Evolutionary conservation across 2,113 vertebrate species (phyloP).

Genomic region (Hippoglossus stenolepis): DNA sequence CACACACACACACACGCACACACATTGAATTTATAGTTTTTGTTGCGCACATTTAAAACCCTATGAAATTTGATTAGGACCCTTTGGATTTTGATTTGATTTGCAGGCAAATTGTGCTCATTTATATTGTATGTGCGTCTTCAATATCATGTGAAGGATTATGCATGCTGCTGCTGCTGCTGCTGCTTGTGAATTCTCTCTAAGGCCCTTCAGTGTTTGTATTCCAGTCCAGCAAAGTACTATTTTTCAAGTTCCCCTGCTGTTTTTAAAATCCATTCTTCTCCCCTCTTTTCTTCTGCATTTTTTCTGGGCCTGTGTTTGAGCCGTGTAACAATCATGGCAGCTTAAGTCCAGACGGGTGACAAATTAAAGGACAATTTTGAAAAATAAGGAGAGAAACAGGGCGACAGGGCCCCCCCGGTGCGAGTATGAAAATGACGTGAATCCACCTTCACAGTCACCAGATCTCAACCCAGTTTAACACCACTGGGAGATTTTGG

Average conservation of each 20-base stretch:
- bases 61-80: conserved; percentile 55
- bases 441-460: neutral
- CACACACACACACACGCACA: conserved; percentile 15
- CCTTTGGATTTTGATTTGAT: conserved; percentile 44
- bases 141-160: conserved; percentile 74
- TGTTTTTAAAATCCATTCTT: conserved; percentile 75
- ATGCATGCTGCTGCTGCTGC: conserved; percentile 59
- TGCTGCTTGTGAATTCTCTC: conserved; percentile 70
- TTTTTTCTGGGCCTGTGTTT: conserved; percentile 27
- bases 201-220: conserved; percentile 62
- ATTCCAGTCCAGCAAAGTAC: conserved; percentile 66
- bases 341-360: conserved; percentile 20
- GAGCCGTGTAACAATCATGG: conserved; percentile 32
- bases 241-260: conserved; percentile 64
- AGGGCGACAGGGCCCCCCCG: neutral
- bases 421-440: neutral
- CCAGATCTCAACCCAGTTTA: neutral
- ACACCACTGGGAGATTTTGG: neutral
- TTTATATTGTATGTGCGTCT: conserved; percentile 62
- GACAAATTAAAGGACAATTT: neutral
- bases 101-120: conserved; percentile 49
- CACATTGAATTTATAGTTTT: conserved; percentile 15
- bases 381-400: neutral
- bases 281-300: neutral
- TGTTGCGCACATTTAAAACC: conserved; percentile 30